Evolutionary conservation across 2,797 vertebrate species (phyloP), one percentile per base, ranked within the genome.

Genomic region (Fistularia tabacaria): DNA sequence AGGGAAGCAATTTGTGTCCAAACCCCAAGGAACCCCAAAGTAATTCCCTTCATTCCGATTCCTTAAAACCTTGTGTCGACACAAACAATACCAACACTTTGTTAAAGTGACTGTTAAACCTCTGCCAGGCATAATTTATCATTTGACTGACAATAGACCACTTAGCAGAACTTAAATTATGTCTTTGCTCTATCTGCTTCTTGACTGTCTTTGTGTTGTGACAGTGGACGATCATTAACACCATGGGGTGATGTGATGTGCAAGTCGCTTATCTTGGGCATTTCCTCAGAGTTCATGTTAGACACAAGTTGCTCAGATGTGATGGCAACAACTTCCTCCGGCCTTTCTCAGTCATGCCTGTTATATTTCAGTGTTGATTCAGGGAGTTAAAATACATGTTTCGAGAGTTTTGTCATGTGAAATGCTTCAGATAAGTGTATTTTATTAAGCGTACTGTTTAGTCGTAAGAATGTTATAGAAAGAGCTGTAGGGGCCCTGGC

Each of bases 121-220:
- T 87, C 85, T 90, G 89, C 89, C 90, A 90, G 87, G 88, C 84
- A 88, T 88, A 89, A 89, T 89, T 91, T 89, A 90, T 87, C 84
- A 91, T 90, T 91, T 91, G 86, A 90, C 91, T 90, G 86, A 92
- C 91, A 92, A 91, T 86, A 63, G 89, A 70, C 69, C 89, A 88
- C 89, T 91, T 90, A 88, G 87, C 85, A 84, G 65, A 70, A 84
- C 87, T 80, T 87, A 90, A 91, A 90, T 91, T 83, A 90, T 90
- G 84, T 87, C 84, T 54, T 64, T 69, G 75, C 85, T 77, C 84
- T 87, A 89, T 90, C 88, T 80, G 76, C 85, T 78, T 70, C 87
- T 86, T 64, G 76, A 80, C 81, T 78, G 85, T 80, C 79, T 87
- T 75, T 80, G 87, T 84, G 83, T 84, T 88, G 85, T 88, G 87